Evolutionary conservation across 2,888 invertebrate species (phyloP).

Genomic region (Sinodicranocentrus sp.): DNA sequence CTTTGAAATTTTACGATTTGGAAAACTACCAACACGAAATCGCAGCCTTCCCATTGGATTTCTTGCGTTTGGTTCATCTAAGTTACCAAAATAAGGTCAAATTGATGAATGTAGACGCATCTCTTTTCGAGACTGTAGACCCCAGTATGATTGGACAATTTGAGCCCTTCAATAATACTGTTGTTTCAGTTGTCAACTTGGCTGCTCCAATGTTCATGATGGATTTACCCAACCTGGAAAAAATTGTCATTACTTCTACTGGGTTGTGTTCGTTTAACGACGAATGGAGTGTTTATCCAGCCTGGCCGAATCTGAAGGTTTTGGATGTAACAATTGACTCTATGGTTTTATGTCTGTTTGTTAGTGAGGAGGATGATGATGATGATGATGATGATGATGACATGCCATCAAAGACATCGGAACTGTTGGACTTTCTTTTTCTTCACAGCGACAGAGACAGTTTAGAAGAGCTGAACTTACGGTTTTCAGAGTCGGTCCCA

Average conservation of each 20-base stretch:
- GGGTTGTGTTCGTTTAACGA: not conserved
- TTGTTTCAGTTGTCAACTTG: slow-evolving; percentile 13
- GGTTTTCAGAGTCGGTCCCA: not conserved
- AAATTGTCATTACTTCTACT: not conserved
- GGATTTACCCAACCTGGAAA: slow-evolving; percentile 12
- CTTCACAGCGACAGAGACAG: not conserved
- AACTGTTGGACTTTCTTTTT: not conserved
- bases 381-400: not conserved
- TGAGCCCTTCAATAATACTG: not conserved
- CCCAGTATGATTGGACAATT: too few species aligned
- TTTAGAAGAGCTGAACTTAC: not conserved
- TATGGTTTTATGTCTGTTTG: not conserved
- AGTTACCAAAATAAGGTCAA: not conserved
- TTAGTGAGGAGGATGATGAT: not conserved
- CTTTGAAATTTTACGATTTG: too few species aligned
- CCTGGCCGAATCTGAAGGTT: not conserved
- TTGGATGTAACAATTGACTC: slow-evolving; percentile 34
- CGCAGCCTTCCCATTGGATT: not conserved
- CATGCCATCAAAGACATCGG: not conserved
- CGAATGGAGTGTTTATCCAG: not conserved
- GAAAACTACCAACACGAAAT: too few species aligned
- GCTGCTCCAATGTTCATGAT: not conserved
- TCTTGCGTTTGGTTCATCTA: not conserved
- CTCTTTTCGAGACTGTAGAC: too few species aligned
- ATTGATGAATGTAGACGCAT: too few species aligned